Percentiles rank a stretch among this genome's conserved stretches.
Conservation (phyloP, 2,888 invertebrate genomes). For the Merodon equestris region DNA sequence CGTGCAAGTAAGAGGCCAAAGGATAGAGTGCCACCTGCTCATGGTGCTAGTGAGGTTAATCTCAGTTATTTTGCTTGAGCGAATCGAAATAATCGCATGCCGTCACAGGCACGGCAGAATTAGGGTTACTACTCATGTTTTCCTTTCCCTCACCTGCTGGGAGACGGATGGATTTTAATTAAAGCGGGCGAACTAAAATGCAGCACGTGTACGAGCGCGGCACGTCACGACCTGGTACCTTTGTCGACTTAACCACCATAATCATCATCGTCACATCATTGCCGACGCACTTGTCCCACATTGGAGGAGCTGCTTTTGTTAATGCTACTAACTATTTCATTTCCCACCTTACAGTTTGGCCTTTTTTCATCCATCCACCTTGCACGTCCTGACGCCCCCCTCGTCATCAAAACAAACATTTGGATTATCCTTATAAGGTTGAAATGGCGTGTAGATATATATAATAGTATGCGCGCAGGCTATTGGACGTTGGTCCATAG, state of each 20-base stretch:
- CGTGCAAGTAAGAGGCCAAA: background rate
- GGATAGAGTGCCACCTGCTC: background rate
- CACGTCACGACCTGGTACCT: background rate
- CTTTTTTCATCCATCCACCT: slow-evolving; percentile 10
- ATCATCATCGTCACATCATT: background rate
- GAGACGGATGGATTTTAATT: slow-evolving; percentile 34
- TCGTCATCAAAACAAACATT: slow-evolving; percentile 34
- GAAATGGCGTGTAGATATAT: background rate
- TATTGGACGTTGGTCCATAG: no score
- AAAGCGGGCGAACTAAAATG: slow-evolving; percentile 39
- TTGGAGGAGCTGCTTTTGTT: slow-evolving; percentile 6
- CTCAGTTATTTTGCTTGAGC: slow-evolving; percentile 29
- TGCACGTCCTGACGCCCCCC: slow-evolving; percentile 6
- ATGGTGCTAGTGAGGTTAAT: no score
- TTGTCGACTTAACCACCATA: no score
- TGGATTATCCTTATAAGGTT: slow-evolving; percentile 23
- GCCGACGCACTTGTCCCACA: slow-evolving; percentile 27
- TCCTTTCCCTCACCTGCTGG: background rate
- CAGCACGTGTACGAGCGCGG: slow-evolving; percentile 31
- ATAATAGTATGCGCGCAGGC: no score
- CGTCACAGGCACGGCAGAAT: slow-evolving; percentile 22
- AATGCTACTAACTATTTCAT: background rate
- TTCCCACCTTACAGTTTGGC: background rate
- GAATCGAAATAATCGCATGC: slow-evolving; percentile 36
- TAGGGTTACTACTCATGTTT: slow-evolving; percentile 24